These are phyloP conservation scores for Agrochola lychnidis DNA, from an alignment of 2,888 invertebrate genomes.

Conservation along the genomic window DNA sequence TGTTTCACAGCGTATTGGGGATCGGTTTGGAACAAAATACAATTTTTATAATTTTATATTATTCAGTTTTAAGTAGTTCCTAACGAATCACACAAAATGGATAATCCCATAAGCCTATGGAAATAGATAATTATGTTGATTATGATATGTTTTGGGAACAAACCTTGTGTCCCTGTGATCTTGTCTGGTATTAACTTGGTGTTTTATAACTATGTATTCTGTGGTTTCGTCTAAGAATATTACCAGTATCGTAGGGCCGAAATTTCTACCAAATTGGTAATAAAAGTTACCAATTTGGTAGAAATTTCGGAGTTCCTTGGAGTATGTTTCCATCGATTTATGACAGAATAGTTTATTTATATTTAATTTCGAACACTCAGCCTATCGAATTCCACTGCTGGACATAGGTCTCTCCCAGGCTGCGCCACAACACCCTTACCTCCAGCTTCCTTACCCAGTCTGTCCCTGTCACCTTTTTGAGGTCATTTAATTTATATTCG, in stretches of 20 bases:
- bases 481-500: background rate
- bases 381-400: background rate
- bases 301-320: no score
- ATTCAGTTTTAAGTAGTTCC: no score
- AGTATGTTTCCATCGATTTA: no score
- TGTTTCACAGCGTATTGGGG: no score
- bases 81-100: no score
- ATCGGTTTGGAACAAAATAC: no score
- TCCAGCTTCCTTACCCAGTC: background rate
- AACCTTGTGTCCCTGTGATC: background rate
- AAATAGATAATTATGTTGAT: conserved; percentile 19
- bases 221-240: background rate
- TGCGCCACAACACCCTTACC: background rate
- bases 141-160: conserved; percentile 12
- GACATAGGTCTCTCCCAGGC: background rate
- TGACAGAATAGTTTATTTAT: background rate
- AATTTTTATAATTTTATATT: no score
- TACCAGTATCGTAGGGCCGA: no score
- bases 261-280: background rate
- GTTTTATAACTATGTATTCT: background rate
- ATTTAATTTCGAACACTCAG: background rate
- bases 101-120: background rate
- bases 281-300: no score
- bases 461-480: background rate
- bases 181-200: conserved; percentile 3